Evolutionary conservation across 2,113 vertebrate species (phyloP).

Genomic region (Salvelinus alpinus): DNA sequence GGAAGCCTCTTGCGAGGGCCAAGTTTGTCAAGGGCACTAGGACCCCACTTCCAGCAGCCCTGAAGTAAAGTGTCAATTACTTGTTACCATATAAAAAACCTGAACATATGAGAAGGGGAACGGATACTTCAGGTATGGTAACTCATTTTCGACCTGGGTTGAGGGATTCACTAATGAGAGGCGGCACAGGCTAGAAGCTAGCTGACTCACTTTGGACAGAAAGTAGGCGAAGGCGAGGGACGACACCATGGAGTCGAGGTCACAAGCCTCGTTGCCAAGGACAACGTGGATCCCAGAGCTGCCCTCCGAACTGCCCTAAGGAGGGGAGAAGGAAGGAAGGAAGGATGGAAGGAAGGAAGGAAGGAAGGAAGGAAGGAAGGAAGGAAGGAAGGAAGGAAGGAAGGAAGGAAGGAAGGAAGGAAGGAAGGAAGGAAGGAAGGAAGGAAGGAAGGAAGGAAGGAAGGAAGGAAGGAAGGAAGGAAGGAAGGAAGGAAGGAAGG

Average conservation of each 20-base stretch:
- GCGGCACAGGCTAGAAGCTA: background rate
- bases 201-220: conserved; percentile 75
- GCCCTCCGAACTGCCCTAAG: conserved; percentile 34
- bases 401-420: background rate
- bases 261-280: conserved; percentile 85
- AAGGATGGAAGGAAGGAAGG: no score
- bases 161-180: background rate
- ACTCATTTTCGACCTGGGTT: background rate
- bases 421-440: background rate
- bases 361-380: background rate
- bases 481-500: background rate
- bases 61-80: no score
- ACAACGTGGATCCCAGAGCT: conserved; percentile 74
- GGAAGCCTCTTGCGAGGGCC: no score
- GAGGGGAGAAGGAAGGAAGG: conserved; percentile 9
- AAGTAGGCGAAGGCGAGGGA: conserved; percentile 81
- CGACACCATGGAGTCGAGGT: conserved; percentile 83
- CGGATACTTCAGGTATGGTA: no score
- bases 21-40: no score
- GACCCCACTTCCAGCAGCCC: no score
- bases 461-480: conserved; percentile 2
- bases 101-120: background rate
- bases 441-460: background rate
- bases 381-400: background rate
- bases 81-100: no score